Conservation (phyloP, 2,888 invertebrate species). For the Sesia apiformis region DNA sequence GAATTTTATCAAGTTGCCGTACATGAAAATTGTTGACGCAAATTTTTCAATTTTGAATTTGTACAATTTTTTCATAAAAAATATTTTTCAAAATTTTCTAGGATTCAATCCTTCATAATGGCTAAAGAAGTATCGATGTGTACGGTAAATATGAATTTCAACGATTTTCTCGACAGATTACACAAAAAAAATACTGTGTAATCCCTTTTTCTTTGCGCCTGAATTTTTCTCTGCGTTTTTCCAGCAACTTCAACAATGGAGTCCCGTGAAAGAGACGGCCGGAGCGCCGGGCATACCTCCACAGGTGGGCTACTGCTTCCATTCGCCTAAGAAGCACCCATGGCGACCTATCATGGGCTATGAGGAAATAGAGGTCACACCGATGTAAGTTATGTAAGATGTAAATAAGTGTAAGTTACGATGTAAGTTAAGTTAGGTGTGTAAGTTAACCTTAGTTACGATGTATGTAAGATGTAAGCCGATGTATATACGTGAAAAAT, state of each 20-base stretch:
- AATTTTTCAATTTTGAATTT: slow-evolving; percentile 21
- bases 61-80: slow-evolving; percentile 16
- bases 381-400: slow-evolving; percentile 69
- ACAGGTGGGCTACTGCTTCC: slow-evolving; percentile 80
- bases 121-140: slow-evolving; percentile 67
- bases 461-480: no score
- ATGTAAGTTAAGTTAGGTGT: no score
- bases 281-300: slow-evolving; percentile 77
- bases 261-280: slow-evolving; percentile 78
- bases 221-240: not conserved
- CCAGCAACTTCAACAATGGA: slow-evolving; percentile 88
- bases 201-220: not conserved
- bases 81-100: slow-evolving; percentile 16
- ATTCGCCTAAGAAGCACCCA: slow-evolving; percentile 83
- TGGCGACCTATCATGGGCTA: slow-evolving; percentile 87
- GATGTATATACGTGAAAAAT: no score
- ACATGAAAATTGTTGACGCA: slow-evolving; percentile 10
- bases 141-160: slow-evolving; percentile 36
- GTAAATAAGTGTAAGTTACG: no score
- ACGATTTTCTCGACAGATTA: no score
- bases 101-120: slow-evolving; percentile 33
- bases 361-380: slow-evolving; percentile 83
- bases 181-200: not conserved
- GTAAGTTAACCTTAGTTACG: no score
- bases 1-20: not conserved